Evolutionary conservation across 2,888 invertebrate genomes (phyloP).

Genomic region (Kuschelorhynchus macadamiae): DNA sequence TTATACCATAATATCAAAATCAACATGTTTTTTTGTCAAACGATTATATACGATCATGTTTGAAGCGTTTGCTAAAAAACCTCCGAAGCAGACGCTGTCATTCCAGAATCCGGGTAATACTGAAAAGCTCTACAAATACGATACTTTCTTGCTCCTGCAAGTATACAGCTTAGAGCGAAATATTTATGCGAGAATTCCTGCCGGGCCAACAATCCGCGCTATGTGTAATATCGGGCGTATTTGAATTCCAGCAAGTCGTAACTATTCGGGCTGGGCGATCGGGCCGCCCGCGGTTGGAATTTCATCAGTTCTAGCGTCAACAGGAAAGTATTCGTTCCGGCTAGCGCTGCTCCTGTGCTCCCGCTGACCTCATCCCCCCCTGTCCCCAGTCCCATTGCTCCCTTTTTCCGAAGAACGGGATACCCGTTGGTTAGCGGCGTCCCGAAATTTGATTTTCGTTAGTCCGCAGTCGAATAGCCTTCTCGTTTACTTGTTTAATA

Average conservation of each 20-base stretch:
- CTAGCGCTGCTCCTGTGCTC: slow-evolving; percentile 66
- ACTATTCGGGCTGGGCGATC: slow-evolving; percentile 68
- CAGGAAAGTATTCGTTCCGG: slow-evolving; percentile 72
- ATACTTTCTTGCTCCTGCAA: not conserved
- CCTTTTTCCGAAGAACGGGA: slow-evolving; percentile 10
- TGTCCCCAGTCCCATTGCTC: not conserved
- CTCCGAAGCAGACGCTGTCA: not conserved
- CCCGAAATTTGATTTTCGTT: slow-evolving; percentile 8
- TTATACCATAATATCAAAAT: too few relatives aligned
- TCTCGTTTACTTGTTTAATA: too few relatives aligned
- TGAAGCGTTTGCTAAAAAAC: too few relatives aligned
- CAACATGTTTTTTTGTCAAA: too few relatives aligned
- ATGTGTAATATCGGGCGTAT: slow-evolving; percentile 68
- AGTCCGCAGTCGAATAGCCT: too few relatives aligned
- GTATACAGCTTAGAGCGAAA: not conserved
- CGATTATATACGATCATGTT: too few relatives aligned
- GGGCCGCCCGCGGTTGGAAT: slow-evolving; percentile 62
- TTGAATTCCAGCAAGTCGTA: slow-evolving; percentile 69
- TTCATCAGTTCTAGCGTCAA: slow-evolving; percentile 75
- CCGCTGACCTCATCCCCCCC: slow-evolving; percentile 55
- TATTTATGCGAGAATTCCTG: slow-evolving; percentile 35
- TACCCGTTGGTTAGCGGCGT: slow-evolving; percentile 12
- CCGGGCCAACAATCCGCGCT: slow-evolving; percentile 63
- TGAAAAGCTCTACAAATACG: too few relatives aligned
- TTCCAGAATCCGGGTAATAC: not conserved